Conservation (phyloP, 1,140 invertebrate genomes). For the Cyclargus thomasi region DNA sequence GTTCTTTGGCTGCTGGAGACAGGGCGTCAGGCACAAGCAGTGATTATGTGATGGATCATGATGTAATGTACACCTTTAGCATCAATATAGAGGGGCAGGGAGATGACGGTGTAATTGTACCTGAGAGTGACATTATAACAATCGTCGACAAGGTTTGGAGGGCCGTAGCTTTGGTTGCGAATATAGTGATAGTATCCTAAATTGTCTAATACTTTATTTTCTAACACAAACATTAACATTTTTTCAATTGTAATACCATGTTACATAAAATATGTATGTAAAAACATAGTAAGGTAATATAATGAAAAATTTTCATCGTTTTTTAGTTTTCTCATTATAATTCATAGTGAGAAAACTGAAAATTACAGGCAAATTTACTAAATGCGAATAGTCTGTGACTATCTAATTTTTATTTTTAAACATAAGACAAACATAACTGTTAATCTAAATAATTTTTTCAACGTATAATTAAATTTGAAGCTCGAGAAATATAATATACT, state of each 20-base stretch:
- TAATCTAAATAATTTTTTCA: background rate
- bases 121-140: constrained; percentile 39
- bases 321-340: no score
- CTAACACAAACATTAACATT: background rate
- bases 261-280: no score
- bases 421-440: background rate
- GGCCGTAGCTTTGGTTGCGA: constrained; percentile 40
- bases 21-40: constrained; percentile 48
- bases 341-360: no score
- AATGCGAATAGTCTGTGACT: no score
- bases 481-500: background rate
- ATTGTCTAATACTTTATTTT: background rate
- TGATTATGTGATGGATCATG: constrained; percentile 43
- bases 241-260: no score
- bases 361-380: no score
- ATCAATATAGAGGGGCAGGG: constrained; percentile 41
- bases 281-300: no score
- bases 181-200: constrained; percentile 22
- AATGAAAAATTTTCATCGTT: no score
- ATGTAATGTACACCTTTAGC: constrained; percentile 45
- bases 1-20: constrained; percentile 40
- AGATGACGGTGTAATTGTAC: constrained; percentile 38
- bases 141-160: constrained; percentile 50
- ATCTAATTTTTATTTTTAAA: constrained; percentile 1
- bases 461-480: background rate